Percentiles rank a stretch among this genome's conserved stretches.
phyloP scores from a whole-genome alignment of 2,797 vertebrate genomes.

The Sylvilagus floridanus region DNA sequence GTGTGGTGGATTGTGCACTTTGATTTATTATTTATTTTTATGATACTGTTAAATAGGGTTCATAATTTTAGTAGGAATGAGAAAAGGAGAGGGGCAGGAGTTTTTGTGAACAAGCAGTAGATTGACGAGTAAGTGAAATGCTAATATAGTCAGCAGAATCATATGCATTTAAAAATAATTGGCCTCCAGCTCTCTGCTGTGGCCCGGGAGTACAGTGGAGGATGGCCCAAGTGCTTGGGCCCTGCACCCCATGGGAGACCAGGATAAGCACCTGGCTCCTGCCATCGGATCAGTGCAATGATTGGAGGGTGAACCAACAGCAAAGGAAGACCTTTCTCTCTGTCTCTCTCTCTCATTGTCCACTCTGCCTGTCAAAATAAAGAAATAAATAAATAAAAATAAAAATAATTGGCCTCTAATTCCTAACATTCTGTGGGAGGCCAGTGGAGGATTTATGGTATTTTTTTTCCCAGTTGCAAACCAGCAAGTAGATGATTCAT shows the following conservation, averaged over 20 bases:
- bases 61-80: background rate
- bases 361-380: no score
- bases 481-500: constrained; percentile 69
- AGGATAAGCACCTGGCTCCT: no score
- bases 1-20: background rate
- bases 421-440: constrained; percentile 37
- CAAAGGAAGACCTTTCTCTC: no score
- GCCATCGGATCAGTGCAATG: no score
- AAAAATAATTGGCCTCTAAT: constrained; percentile 63
- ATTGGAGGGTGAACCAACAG: no score
- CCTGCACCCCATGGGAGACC: no score
- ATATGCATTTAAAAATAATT: constrained; percentile 59
- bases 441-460: constrained; percentile 6
- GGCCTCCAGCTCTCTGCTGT: background rate
- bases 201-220: no score
- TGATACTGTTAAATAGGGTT: background rate
- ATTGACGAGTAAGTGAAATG: background rate
- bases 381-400: background rate
- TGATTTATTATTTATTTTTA: background rate
- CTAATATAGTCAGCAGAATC: constrained; percentile 36
- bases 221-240: no score
- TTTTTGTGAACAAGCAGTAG: constrained; percentile 1
- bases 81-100: background rate
- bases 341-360: no score
- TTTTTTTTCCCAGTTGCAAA: background rate